Percentiles rank a stretch among this genome's conserved stretches.
phyloP scores from a whole-genome alignment of 2,797 vertebrate species.

The Pampus argenteus region DNA sequence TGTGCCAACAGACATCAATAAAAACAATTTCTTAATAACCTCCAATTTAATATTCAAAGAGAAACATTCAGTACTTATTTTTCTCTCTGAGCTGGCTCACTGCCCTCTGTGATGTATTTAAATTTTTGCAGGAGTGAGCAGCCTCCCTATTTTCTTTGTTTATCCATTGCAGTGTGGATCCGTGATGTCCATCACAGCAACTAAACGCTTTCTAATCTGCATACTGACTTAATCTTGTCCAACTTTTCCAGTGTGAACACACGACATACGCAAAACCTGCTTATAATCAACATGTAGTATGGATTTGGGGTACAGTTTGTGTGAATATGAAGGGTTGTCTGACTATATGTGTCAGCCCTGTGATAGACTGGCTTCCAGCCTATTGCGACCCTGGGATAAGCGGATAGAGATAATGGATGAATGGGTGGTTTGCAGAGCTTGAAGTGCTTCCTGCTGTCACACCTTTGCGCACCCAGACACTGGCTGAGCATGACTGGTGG shows the following conservation, averaged over 20 bases:
- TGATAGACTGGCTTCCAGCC: too few species aligned
- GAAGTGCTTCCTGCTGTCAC: too few species aligned
- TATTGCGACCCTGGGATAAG: too few species aligned
- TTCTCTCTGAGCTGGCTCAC: background rate
- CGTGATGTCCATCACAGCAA: background rate
- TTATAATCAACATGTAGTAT: too few species aligned
- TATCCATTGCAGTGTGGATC: background rate
- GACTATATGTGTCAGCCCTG: too few species aligned
- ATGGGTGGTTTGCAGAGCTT: too few species aligned
- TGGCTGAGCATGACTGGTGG: background rate
- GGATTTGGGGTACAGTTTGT: too few species aligned
- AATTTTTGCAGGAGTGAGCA: background rate
- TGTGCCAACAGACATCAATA: background rate
- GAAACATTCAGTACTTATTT: background rate
- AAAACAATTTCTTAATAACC: background rate
- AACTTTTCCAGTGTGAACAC: background rate
- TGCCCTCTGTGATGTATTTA: background rate
- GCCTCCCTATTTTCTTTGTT: background rate
- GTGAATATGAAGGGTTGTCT: too few species aligned
- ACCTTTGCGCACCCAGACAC: too few species aligned
- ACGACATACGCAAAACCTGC: too few species aligned
- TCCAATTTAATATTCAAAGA: background rate
- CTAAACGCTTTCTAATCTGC: background rate
- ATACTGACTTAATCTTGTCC: background rate
- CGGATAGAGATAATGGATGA: too few species aligned